Evolutionary conservation across 2,113 vertebrate species (phyloP), one percentile per base, ranked within the genome.

Genomic region (Catharus fuscescens): DNA sequence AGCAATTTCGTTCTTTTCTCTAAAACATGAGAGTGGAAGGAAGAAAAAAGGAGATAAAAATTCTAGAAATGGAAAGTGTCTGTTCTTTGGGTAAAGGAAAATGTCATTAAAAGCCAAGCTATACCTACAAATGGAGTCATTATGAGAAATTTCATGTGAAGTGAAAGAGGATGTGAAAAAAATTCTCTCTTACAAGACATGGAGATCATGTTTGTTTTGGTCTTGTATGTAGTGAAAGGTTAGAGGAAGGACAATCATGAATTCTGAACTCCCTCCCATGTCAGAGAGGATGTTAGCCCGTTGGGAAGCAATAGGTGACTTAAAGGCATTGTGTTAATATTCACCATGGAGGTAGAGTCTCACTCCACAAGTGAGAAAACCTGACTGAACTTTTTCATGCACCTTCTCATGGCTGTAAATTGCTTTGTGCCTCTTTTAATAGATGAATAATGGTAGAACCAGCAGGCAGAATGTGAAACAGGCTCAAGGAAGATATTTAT

Each of bases 141-240:
- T 96, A 94, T 97, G 96, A 97, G 93, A 97, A 96, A 95, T 91
- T 87, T 93, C 86, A 93, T 93, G 47, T 94, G 96, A 97, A 97
- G 93, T 96, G 96, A 97, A 97, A 97, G 97, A 96, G 97, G 97
- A 97, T 97, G 96, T 97, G 96, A 97, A 93, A 97, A 95, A 88
- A 95, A 95, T 70, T 94, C 59, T 96, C 74, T 92, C 80, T 78
- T 90, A 53, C 25, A 94, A 92, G 85, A 78, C 86, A 90, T 95
- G 92, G 90, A 94, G 80, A 83, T 60, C 0, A 2, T 96, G 85
- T 97, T 97, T 97, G 96, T 97, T 96, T 96, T 97, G 95, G 90
- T 97, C 76, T 87, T 96, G n/a, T 84, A 92, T 95, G 88, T 77
- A 95, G 69, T 86, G 95, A 95, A 96, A 97, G 95, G 93, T 97